Conservation (phyloP, 1,140 invertebrate species). For the Platyscapa corneri region DNA sequence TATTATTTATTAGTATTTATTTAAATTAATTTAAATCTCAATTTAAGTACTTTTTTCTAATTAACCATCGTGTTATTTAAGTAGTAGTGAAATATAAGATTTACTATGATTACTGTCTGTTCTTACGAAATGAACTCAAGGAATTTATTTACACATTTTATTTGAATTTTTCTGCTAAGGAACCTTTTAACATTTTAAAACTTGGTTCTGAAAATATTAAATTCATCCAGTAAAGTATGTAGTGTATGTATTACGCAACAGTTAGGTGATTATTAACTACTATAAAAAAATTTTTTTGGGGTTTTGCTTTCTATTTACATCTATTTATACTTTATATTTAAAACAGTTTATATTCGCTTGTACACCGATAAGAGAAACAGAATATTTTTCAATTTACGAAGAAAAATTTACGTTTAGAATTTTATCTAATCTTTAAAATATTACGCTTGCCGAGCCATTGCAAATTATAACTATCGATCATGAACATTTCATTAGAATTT, state of each 20-base stretch:
- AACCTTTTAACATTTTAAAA: neutral
- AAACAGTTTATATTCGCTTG: too few relatives aligned
- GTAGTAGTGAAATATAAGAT: neutral
- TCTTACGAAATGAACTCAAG: neutral
- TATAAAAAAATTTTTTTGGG: too few relatives aligned
- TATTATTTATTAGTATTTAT: too few relatives aligned
- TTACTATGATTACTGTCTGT: neutral
- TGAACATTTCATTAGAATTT: neutral
- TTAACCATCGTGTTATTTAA: neutral
- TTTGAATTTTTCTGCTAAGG: neutral
- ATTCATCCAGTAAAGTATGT: neutral
- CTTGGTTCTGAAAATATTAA: neutral
- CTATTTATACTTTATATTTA: too few relatives aligned
- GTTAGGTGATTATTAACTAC: neutral
- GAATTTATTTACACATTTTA: neutral
- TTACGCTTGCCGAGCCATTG: neutral
- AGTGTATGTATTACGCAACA: neutral
- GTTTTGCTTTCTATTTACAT: too few relatives aligned
- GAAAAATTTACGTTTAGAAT: neutral
- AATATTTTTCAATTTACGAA: neutral
- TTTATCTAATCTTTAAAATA: slow-evolving; percentile 6
- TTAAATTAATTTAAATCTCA: too few relatives aligned
- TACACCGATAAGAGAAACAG: too few relatives aligned
- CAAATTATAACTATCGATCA: neutral
- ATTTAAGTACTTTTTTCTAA: too few relatives aligned